Percentiles rank a stretch among this genome's conserved stretches.
phyloP scores from a whole-genome alignment of 2,113 vertebrate genomes.

The Himantopus leucocephalus region DNA sequence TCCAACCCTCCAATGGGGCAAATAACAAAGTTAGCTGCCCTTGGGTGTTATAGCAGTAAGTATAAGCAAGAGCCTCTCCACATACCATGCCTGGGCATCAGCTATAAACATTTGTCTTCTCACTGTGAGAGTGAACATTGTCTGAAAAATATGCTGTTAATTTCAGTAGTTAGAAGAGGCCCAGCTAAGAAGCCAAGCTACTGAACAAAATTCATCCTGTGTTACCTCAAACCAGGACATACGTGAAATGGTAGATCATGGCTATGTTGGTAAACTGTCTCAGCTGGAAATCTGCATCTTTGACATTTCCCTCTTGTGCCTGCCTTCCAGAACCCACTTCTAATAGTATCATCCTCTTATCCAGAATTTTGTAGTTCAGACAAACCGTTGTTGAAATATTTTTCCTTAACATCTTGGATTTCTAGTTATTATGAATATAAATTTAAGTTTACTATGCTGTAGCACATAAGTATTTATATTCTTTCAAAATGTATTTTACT shows the following conservation, averaged over 20 bases:
- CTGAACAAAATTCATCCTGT: too few relatives aligned
- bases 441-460: not conserved
- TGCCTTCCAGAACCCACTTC: not conserved
- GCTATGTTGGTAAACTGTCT: not conserved
- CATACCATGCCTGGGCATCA: too few relatives aligned
- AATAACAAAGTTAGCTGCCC: too few relatives aligned
- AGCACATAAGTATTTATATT: not conserved
- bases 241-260: not conserved
- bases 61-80: too few relatives aligned
- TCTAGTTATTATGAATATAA: not conserved
- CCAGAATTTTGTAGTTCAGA: not conserved
- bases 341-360: not conserved
- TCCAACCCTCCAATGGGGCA: too few relatives aligned
- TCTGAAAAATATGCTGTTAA: too few relatives aligned
- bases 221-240: too few relatives aligned
- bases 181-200: too few relatives aligned
- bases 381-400: not conserved
- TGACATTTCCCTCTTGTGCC: not conserved
- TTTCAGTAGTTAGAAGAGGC: too few relatives aligned
- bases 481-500: not conserved
- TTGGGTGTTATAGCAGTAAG: too few relatives aligned
- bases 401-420: not conserved
- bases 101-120: too few relatives aligned
- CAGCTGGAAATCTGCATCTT: not conserved
- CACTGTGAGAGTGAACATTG: too few relatives aligned